phyloP scores from a whole-genome alignment of 2,888 invertebrate genomes.

The Phania funesta region DNA sequence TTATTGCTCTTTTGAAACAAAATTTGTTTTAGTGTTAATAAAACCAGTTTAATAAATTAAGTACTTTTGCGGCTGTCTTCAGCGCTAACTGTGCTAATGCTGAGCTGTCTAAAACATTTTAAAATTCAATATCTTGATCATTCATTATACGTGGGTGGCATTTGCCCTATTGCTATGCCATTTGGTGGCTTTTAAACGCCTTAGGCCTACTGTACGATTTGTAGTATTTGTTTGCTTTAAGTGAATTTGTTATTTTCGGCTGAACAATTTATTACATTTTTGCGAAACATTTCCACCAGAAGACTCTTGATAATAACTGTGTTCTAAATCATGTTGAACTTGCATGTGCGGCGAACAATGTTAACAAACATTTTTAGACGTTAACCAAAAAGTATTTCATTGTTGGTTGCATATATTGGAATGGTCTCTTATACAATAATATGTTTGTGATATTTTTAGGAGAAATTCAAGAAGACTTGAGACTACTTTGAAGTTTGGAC shows the following conservation, averaged over 20 bases:
- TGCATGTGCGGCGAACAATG: not conserved
- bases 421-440: no score
- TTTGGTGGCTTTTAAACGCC: not conserved
- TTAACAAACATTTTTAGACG: not conserved
- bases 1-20: not conserved
- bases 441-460: no score
- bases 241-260: not conserved
- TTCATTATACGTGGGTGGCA: not conserved
- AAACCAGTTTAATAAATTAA: not conserved
- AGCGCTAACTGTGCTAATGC: not conserved
- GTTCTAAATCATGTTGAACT: not conserved
- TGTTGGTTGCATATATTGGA: no score
- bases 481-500: no score
- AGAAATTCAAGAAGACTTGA: no score
- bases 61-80: no score
- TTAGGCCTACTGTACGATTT: not conserved
- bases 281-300: not conserved
- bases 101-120: slow-evolving; percentile 5
- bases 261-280: slow-evolving; percentile 1
- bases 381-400: no score
- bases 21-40: not conserved
- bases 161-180: not conserved
- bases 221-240: not conserved
- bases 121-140: slow-evolving; percentile 41
- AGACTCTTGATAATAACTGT: slow-evolving; percentile 8